Conservation (phyloP, 2,113 vertebrate genomes). For the Anolis carolinensis region DNA sequence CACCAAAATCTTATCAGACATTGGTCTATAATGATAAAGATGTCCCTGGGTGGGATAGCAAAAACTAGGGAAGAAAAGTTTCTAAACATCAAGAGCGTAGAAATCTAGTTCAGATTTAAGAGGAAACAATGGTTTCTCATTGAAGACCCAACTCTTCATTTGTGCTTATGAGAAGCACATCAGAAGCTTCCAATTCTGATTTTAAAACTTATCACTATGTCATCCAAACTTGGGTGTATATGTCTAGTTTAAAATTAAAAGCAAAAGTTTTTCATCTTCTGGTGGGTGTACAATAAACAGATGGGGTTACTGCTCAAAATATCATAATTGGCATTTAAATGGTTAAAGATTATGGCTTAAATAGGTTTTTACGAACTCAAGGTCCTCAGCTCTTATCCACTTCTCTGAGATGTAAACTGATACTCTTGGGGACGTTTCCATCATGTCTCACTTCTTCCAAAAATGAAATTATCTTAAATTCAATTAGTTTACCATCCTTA, state of each 20-base stretch:
- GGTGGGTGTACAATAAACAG: neutral
- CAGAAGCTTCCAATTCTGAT: neutral
- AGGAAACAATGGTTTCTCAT: neutral
- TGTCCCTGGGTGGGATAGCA: neutral
- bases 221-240: neutral
- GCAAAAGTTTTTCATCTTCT: neutral
- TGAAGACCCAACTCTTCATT: neutral
- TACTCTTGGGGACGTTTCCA: no score
- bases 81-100: constrained; percentile 48
- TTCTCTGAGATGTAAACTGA: no score
- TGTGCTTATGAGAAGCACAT: neutral
- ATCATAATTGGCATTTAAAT: neutral
- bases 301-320: no score
- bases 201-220: neutral
- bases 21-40: constrained; percentile 50
- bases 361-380: no score
- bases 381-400: no score
- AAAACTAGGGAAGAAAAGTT: constrained; percentile 41
- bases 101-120: neutral
- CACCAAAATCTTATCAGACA: constrained; percentile 45
- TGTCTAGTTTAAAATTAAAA: neutral
- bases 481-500: no score
- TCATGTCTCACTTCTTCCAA: no score
- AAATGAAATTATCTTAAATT: no score
- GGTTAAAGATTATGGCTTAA: no score